These are phyloP conservation scores for Lemur catta DNA, from an alignment of 2,797 vertebrate genomes.

Conservation along the genomic window DNA sequence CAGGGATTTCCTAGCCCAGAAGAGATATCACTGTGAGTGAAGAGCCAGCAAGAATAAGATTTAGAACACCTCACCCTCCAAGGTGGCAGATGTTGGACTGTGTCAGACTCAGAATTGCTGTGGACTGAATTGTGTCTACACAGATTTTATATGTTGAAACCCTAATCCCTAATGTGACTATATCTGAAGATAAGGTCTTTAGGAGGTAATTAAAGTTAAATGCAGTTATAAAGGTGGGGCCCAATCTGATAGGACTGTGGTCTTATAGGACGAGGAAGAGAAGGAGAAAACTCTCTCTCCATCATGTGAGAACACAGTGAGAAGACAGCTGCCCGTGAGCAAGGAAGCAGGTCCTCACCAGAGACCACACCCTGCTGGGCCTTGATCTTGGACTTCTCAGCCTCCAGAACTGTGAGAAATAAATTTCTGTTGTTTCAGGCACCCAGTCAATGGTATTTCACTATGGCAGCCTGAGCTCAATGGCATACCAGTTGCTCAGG, in stretches of 20 bases:
- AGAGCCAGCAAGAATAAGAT: background rate
- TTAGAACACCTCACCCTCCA: background rate
- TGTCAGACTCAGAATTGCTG: background rate
- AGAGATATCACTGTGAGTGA: background rate
- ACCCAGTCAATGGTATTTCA: background rate
- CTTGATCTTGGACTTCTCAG: background rate
- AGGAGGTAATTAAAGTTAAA: background rate
- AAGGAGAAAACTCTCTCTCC: background rate
- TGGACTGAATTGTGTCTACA: background rate
- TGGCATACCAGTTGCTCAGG: background rate
- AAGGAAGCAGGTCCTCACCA: background rate
- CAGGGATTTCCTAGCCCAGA: background rate
- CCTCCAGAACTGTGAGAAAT: background rate
- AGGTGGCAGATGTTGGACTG: background rate
- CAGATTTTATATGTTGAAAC: background rate
- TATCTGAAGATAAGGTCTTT: background rate
- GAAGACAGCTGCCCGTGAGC: too few relatives aligned
- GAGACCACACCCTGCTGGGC: background rate
- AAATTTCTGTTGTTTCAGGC: background rate
- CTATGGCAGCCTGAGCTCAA: background rate
- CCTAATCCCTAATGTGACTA: background rate
- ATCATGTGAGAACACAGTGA: background rate
- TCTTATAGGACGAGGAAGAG: background rate
- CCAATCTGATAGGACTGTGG: too few relatives aligned
- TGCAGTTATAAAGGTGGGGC: background rate